Evolutionary conservation across 2,113 vertebrate species (phyloP).

Genomic region (Benitochromis conjunctus): DNA sequence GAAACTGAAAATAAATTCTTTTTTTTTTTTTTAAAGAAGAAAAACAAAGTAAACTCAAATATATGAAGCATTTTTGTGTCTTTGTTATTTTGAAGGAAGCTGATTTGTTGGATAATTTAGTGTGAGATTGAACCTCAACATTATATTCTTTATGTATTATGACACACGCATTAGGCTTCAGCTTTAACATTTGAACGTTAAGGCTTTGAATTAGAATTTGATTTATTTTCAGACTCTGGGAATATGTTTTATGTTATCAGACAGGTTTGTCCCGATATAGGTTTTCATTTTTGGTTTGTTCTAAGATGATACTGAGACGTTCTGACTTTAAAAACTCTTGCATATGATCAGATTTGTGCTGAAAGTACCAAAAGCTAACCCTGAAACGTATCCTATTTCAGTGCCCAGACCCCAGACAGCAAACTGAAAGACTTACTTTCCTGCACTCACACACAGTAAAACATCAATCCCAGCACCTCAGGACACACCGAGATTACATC

Average conservation of each 20-base stretch:
- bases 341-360: neutral
- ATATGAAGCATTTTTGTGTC: neutral
- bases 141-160: neutral
- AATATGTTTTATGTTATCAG: neutral
- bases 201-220: neutral
- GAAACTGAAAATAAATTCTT: neutral
- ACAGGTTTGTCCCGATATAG: neutral
- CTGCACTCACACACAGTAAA: neutral
- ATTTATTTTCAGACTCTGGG: neutral
- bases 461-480: neutral
- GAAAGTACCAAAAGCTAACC: neutral
- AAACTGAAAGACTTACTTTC: accelerated
- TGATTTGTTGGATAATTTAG: neutral
- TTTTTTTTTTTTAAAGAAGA: neutral
- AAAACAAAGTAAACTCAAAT: neutral
- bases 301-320: neutral
- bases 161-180: neutral
- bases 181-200: neutral
- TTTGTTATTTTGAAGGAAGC: neutral
- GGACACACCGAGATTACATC: neutral
- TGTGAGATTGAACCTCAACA: neutral
- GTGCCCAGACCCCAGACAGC: neutral
- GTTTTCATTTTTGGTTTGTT: neutral
- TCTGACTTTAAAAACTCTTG: neutral
- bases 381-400: neutral